Evolutionary conservation across 2,113 vertebrate genomes (phyloP).

Genomic region (Bubo blakistoni): DNA sequence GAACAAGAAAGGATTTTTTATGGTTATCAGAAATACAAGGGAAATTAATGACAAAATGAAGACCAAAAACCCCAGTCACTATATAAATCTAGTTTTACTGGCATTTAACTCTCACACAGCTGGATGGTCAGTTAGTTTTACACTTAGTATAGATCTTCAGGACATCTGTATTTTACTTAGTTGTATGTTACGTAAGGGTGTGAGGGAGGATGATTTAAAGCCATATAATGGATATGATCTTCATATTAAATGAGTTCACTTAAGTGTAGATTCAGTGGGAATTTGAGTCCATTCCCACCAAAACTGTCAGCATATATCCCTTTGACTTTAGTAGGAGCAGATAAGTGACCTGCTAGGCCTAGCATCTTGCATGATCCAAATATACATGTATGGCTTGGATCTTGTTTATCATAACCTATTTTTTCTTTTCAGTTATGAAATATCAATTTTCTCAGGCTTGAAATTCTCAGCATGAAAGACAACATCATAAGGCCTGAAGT

Average conservation of each 20-base stretch:
- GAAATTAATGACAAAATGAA: neutral
- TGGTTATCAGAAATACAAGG: neutral
- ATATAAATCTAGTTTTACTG: neutral
- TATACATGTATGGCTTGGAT: neutral
- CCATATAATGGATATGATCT: neutral
- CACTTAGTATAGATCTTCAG: neutral
- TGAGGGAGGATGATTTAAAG: neutral
- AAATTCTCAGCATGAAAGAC: neutral
- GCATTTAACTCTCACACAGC: neutral
- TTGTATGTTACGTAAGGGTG: neutral
- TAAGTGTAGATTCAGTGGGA: neutral
- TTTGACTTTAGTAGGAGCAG: neutral
- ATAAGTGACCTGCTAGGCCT: neutral
- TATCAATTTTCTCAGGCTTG: neutral
- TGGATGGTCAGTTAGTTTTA: neutral
- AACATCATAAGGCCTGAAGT: neutral
- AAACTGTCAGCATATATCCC: neutral
- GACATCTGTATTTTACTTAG: neutral
- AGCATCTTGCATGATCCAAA: neutral
- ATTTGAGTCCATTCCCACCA: neutral
- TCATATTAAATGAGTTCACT: neutral
- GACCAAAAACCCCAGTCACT: neutral
- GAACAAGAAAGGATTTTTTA: neutral
- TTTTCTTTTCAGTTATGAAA: neutral
- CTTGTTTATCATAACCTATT: neutral